Conservation (phyloP, 2,797 vertebrate species). For the Rhincodon typus region DNA sequence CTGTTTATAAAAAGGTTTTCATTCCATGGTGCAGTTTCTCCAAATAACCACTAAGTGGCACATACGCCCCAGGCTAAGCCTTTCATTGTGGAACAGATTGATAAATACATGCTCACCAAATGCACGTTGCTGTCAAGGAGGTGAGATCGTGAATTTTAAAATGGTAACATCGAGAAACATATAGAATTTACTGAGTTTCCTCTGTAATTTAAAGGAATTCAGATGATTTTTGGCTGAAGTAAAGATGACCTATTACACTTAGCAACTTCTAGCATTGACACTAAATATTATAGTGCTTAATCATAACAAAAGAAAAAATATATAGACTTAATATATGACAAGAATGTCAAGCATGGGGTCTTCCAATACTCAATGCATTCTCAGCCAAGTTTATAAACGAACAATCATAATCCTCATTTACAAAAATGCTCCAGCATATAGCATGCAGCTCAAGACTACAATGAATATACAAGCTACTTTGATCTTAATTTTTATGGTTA, state of each 20-base stretch:
- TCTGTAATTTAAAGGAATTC: neutral
- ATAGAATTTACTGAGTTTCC: neutral
- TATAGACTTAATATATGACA: neutral
- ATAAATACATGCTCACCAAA: neutral
- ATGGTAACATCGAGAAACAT: neutral
- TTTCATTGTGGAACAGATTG: neutral
- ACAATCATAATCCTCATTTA: neutral
- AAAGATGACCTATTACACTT: neutral
- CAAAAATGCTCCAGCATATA: neutral
- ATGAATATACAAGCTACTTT: neutral
- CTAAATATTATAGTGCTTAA: neutral
- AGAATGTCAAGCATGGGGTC: neutral
- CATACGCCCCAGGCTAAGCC: too few relatives aligned
- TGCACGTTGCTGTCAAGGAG: neutral
- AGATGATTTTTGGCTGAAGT: neutral
- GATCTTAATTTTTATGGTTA: too few relatives aligned
- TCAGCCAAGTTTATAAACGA: neutral
- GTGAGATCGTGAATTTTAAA: neutral
- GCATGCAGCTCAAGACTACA: too few relatives aligned
- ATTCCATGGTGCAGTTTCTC: neutral
- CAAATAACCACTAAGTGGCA: constrained; percentile 19
- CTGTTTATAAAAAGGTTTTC: neutral
- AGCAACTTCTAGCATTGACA: neutral
- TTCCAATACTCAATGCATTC: neutral
- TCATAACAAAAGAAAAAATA: neutral